phyloP scores from a whole-genome alignment of 23 tunicate species.

The Clavelina lepadiformis region DNA sequence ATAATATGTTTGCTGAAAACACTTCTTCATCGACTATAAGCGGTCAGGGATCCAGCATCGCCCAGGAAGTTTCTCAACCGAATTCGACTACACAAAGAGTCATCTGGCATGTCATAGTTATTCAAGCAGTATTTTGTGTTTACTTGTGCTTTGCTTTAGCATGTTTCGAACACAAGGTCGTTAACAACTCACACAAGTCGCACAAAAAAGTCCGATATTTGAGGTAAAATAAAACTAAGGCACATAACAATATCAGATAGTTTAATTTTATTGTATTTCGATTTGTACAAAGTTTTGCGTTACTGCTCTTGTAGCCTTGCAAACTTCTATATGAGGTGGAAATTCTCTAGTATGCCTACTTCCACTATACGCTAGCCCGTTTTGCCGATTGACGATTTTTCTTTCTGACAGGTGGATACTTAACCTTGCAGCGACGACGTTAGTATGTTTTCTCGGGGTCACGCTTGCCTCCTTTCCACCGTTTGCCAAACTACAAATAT shows the following conservation, averaged over 20 bases:
- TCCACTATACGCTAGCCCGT: no score
- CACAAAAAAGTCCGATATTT: slow-evolving; percentile 28
- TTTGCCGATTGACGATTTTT: not conserved
- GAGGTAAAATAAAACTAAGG: slow-evolving; percentile 8
- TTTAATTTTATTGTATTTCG: no score
- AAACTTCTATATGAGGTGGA: no score
- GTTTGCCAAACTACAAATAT: not conserved
- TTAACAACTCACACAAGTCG: not conserved
- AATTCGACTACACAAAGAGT: not conserved
- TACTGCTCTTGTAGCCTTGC: no score
- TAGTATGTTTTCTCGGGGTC: not conserved
- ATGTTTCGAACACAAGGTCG: slow-evolving; percentile 14
- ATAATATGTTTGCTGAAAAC: no score
- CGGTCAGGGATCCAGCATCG: no score
- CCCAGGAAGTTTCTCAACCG: not conserved
- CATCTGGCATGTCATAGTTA: slow-evolving; percentile 8
- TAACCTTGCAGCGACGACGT: slow-evolving; percentile 17
- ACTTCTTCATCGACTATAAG: no score
- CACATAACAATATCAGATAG: no score
- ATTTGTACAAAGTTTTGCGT: no score
- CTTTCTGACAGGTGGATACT: not conserved
- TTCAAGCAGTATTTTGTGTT: slow-evolving; percentile 10
- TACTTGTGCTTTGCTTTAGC: slow-evolving; percentile 26
- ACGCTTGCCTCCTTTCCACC: slow-evolving; percentile 8
- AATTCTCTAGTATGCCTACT: no score